These are phyloP conservation scores for Clarias fuscus DNA, from an alignment of 2,797 vertebrate genomes.

Conservation along the genomic window DNA sequence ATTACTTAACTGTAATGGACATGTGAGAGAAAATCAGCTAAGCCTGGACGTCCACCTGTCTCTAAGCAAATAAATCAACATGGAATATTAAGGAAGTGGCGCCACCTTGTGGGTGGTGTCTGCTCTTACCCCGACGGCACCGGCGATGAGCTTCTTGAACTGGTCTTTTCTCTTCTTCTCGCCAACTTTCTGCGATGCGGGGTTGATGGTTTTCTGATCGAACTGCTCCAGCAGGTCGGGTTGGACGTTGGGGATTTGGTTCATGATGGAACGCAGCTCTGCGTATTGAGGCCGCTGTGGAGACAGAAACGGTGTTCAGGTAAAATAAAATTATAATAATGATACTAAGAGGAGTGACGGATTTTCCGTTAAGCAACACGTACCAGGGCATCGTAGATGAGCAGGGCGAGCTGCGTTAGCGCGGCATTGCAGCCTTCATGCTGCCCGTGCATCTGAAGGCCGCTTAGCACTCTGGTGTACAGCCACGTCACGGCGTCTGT, in stretches of 20 bases:
- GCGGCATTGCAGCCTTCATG: slow-evolving; percentile 89
- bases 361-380: slow-evolving; percentile 58
- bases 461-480: slow-evolving; percentile 86
- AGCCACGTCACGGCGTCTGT: slow-evolving; percentile 91
- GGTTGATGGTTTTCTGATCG: slow-evolving; percentile 85
- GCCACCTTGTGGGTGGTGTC: slow-evolving; percentile 56
- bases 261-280: slow-evolving; percentile 89
- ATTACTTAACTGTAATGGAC: background rate
- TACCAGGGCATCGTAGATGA: slow-evolving; percentile 94
- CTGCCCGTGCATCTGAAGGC: slow-evolving; percentile 91
- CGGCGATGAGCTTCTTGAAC: slow-evolving; percentile 91
- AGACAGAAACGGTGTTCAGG: background rate
- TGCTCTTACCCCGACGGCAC: slow-evolving; percentile 87
- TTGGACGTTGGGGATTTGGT: slow-evolving; percentile 88
- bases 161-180: slow-evolving; percentile 93
- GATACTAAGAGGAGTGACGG: background rate
- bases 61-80: background rate
- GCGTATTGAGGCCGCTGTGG: slow-evolving; percentile 84
- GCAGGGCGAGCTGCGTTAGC: slow-evolving; percentile 87
- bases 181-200: slow-evolving; percentile 77
- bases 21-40: background rate
- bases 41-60: background rate
- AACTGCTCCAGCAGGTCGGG: slow-evolving; percentile 86
- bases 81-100: background rate
- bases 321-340: no score